Conservation (phyloP, 2,113 vertebrate species). For the Hystrix cristata region DNA sequence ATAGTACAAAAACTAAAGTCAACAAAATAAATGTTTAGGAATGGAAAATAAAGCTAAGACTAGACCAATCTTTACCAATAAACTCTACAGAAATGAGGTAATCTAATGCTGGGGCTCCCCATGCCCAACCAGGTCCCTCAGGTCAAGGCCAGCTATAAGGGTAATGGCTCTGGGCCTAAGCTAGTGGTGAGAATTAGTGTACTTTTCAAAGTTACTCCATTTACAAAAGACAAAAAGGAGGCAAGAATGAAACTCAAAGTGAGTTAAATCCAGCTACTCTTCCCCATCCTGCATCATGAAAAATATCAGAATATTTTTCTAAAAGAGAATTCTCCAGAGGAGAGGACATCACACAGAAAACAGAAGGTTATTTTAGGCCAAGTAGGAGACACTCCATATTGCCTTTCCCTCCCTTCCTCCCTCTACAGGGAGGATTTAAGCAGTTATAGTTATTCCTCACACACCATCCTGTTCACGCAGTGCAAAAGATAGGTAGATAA, state of each 20-base stretch:
- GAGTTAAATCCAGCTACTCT: slow-evolving; percentile 14
- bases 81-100: background rate
- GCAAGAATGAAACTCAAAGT: slow-evolving; percentile 36
- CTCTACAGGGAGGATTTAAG: slow-evolving; percentile 82
- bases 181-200: background rate
- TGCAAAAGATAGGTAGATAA: slow-evolving; percentile 86
- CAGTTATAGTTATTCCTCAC: slow-evolving; percentile 81
- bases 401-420: slow-evolving; percentile 76
- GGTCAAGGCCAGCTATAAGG: background rate
- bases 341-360: slow-evolving; percentile 58
- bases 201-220: background rate
- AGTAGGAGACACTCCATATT: slow-evolving; percentile 34
- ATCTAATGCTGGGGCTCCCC: background rate
- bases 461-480: slow-evolving; percentile 83
- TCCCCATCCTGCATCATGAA: background rate
- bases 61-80: background rate
- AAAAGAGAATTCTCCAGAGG: slow-evolving; percentile 45
- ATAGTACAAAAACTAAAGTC: slow-evolving; percentile 8
- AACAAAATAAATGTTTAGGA: background rate
- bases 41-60: slow-evolving; percentile 21
- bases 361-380: slow-evolving; percentile 53
- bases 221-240: slow-evolving; percentile 24
- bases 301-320: slow-evolving; percentile 44
- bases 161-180: background rate
- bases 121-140: background rate